Evolutionary conservation across 1,140 invertebrate genomes (phyloP).

Genomic region (Hylyphantes graminicola): DNA sequence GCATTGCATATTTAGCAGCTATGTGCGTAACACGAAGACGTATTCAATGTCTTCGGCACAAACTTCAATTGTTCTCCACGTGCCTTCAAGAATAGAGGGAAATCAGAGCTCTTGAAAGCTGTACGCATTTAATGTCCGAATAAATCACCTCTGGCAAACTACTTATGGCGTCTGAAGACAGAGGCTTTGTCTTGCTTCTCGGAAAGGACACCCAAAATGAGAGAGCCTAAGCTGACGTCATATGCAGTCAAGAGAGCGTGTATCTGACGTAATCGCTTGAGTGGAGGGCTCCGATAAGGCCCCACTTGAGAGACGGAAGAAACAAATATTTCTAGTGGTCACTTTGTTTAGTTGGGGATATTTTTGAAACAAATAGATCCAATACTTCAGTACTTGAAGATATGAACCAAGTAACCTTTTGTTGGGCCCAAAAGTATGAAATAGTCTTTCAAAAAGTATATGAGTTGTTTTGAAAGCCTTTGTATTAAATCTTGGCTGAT

Average conservation of each 20-base stretch:
- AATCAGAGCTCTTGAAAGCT: slow-evolving; percentile 38
- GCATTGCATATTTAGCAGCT: not conserved
- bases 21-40: not conserved
- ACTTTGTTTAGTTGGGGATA: slow-evolving; percentile 9
- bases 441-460: too few relatives aligned
- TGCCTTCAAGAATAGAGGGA: not conserved
- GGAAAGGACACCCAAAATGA: slow-evolving; percentile 29
- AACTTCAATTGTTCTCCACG: slow-evolving; percentile 22
- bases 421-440: too few relatives aligned
- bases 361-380: too few relatives aligned
- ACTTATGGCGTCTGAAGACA: slow-evolving; percentile 30
- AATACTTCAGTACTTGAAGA: too few relatives aligned
- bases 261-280: slow-evolving; percentile 34
- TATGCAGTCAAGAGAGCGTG: slow-evolving; percentile 1
- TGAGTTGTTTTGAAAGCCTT: too few relatives aligned
- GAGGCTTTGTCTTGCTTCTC: slow-evolving; percentile 22
- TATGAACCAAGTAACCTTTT: too few relatives aligned
- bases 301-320: slow-evolving; percentile 5
- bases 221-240: slow-evolving; percentile 9
- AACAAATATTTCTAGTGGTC: slow-evolving; percentile 25
- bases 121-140: slow-evolving; percentile 40
- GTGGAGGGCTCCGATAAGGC: slow-evolving; percentile 9
- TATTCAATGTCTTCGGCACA: not conserved
- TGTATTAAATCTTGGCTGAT: too few relatives aligned
- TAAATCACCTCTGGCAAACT: slow-evolving; percentile 44